phyloP scores from a whole-genome alignment of 1,140 invertebrate genomes.

The Monochamus saltuarius region DNA sequence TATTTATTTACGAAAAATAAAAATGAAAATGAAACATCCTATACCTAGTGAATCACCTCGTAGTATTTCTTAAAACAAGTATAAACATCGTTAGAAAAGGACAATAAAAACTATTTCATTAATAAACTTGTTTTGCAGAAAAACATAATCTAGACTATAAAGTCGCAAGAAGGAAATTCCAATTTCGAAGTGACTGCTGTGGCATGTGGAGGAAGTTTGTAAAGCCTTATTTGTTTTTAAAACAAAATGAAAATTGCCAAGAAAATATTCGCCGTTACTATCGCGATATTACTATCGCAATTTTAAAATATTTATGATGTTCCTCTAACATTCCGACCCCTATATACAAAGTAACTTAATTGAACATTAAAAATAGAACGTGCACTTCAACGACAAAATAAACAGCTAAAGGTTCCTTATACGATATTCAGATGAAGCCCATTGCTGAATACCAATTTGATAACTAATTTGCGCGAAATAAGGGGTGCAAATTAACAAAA shows the following conservation, averaged over 20 bases:
- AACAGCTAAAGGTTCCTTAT: background rate
- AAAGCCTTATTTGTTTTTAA: conserved; percentile 12
- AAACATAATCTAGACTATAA: conserved; percentile 13
- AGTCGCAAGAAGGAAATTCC: conserved; percentile 15
- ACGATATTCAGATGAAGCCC: no score
- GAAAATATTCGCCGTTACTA: conserved; percentile 7
- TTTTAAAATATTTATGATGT: conserved; percentile 1
- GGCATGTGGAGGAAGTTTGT: conserved; percentile 15
- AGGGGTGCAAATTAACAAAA: background rate
- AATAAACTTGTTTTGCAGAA: conserved; percentile 16
- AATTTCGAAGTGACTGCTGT: conserved; percentile 2
- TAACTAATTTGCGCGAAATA: background rate
- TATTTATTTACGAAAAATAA: no score
- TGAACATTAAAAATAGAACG: background rate
- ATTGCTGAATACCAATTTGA: background rate
- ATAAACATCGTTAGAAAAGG: no score
- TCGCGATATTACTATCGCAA: conserved; percentile 6
- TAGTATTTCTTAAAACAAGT: no score
- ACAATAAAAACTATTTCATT: conserved; percentile 9
- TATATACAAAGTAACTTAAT: conserved; percentile 3
- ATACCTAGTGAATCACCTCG: no score
- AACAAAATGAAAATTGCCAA: conserved; percentile 20
- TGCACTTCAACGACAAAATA: background rate
- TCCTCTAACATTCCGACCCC: background rate
- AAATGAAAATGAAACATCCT: no score